Evolutionary conservation across 2,888 invertebrate genomes (phyloP), one percentile per base, ranked within the genome.

Genomic region (Argynnis bischoffii): DNA sequence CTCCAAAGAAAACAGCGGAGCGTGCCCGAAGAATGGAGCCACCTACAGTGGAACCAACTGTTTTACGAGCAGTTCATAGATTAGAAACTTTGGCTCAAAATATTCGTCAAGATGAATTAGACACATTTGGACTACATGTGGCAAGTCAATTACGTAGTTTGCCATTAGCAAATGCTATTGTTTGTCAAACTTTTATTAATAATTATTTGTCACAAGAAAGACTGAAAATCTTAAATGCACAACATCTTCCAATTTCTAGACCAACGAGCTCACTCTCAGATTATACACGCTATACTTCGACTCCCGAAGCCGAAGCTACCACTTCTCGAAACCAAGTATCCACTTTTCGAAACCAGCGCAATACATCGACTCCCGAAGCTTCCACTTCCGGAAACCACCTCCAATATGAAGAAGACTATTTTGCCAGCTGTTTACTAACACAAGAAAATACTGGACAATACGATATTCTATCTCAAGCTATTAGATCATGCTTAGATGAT

Each of bases 371-470:
- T 35, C 31, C 31, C 31, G 31, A 35, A 35, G 31, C 31, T 35
- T 73, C 75, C 73, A 76, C 75, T 78, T 77, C 76, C 72, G 35
- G 76, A 77, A 77, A 74, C 71, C 76, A 78, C 76, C 72, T 79
- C 79, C 76, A 79, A 15, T 79, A 78, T 76, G 77, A 78, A n/a
- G n/a, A n/a, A 78, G 78, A 80, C 76, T 78, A 79, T 78, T 80
- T 78, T 80, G 76, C 79, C 79, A 60, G 60, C 60, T 60, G 50
- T 51, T 60, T 60, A 26, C 60, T 50, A 11, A 60, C 60, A 60
- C 50, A 78, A 79, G 76, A 77, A 79, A 78, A 79, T 79, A 79
- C 78, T 79, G 74, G 76, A 72, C 76, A 77, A 79, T 75, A 78
- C 75, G 75, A 78, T 77, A 78, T 79, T 77, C 73, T 78, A 77